Evolutionary conservation across 2,888 invertebrate species (phyloP).

Genomic region (Osmoderma eremita): DNA sequence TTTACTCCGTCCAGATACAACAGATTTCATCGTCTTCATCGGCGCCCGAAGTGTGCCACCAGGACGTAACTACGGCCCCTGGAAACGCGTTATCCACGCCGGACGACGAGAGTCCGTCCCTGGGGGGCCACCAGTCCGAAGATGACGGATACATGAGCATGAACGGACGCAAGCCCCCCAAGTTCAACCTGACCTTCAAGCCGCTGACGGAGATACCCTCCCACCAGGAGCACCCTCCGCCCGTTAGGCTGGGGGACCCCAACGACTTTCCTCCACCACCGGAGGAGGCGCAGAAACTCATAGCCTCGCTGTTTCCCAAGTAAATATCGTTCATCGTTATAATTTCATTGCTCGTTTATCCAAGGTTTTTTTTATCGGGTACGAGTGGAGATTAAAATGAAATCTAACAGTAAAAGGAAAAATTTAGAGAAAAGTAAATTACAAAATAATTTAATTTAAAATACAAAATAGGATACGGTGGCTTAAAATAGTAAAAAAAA

Average conservation of each 20-base stretch:
- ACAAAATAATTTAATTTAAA: too few species aligned
- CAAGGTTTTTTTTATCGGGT: too few species aligned
- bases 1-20: constrained; percentile 63
- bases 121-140: constrained; percentile 86
- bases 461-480: too few species aligned
- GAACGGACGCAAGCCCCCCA: constrained; percentile 84
- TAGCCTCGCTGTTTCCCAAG: constrained; percentile 80
- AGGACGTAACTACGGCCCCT: constrained; percentile 63
- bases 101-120: constrained; percentile 78
- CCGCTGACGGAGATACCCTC: constrained; percentile 68
- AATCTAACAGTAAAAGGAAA: too few species aligned
- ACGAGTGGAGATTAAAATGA: too few species aligned
- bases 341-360: too few species aligned
- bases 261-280: constrained; percentile 77
- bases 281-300: constrained; percentile 80
- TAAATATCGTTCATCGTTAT: constrained; percentile 60
- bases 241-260: constrained; percentile 62
- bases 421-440: too few species aligned
- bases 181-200: constrained; percentile 77
- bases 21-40: constrained; percentile 59
- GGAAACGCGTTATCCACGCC: constrained; percentile 65
- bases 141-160: constrained; percentile 94
- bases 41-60: constrained; percentile 57
- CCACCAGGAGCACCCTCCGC: constrained; percentile 63
- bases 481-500: too few species aligned